These are phyloP conservation scores for Zoanthus sociatus DNA, from an alignment of 92 coral and sea anemone genomes.

Conservation along the genomic window DNA sequence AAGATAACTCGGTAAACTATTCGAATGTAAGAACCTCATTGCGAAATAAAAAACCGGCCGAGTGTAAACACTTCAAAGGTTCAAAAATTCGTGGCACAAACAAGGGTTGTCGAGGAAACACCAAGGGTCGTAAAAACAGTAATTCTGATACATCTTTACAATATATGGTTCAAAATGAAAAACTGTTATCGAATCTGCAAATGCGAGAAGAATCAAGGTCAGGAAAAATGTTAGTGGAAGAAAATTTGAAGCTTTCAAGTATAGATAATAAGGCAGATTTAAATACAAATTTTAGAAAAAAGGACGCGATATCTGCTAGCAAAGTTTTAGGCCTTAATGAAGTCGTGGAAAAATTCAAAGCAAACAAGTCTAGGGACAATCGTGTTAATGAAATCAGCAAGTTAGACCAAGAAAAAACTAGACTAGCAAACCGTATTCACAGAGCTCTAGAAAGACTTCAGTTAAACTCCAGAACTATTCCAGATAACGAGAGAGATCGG, in stretches of 20 bases:
- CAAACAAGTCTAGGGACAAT: not conserved
- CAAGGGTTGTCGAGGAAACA: not conserved
- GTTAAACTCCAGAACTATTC: conserved; percentile 26
- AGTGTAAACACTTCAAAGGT: not conserved
- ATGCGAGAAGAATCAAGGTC: not conserved
- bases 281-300: not conserved
- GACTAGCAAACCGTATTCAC: conserved; percentile 21
- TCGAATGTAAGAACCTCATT: not conserved
- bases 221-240: not conserved
- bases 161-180: conserved; percentile 18
- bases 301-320: not conserved
- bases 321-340: conserved; percentile 14
- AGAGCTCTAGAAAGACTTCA: conserved; percentile 27
- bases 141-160: not conserved
- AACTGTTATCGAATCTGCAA: conserved; percentile 21
- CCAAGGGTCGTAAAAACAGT: not conserved
- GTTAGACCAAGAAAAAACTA: conserved; percentile 12
- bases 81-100: not conserved
- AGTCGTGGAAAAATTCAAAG: conserved; percentile 4
- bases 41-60: not conserved
- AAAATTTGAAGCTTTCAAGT: conserved; percentile 3
- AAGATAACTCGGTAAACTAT: not conserved
- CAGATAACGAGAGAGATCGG: conserved; percentile 33
- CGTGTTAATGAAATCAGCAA: not conserved
- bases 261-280: not conserved